phyloP scores from a whole-genome alignment of 2,797 vertebrate genomes.

The Discoglossus pictus region DNA sequence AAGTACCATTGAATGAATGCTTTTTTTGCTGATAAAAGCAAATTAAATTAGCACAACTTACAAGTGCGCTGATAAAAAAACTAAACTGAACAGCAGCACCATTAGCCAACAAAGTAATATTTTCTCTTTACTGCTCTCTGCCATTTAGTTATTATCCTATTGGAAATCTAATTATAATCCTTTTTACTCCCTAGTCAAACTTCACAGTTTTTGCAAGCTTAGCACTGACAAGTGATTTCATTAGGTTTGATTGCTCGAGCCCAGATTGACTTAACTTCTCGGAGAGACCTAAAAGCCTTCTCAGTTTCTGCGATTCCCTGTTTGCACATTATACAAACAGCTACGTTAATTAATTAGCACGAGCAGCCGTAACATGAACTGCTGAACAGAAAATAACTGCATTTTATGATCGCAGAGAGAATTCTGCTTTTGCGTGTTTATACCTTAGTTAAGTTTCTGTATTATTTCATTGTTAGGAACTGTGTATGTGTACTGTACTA shows the following conservation, averaged over 20 bases:
- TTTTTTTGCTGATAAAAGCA: constrained; percentile 76
- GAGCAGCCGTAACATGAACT: constrained; percentile 84
- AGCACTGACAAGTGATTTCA: constrained; percentile 93
- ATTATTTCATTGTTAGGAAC: constrained; percentile 64
- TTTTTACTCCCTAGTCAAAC: constrained; percentile 88
- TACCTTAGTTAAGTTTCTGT: constrained; percentile 75
- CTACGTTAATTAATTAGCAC: constrained; percentile 92
- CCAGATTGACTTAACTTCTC: constrained; percentile 82
- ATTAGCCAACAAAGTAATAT: constrained; percentile 81
- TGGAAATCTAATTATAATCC: constrained; percentile 91
- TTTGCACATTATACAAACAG: constrained; percentile 84
- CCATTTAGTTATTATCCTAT: constrained; percentile 87
- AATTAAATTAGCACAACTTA: constrained; percentile 74
- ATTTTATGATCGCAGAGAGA: constrained; percentile 80
- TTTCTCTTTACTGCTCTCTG: constrained; percentile 79
- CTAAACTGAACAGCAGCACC: constrained; percentile 71
- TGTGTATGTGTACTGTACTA: no score
- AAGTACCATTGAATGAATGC: constrained; percentile 63
- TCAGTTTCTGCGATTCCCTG: constrained; percentile 80
- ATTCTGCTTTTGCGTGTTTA: constrained; percentile 72
- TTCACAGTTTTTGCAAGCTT: constrained; percentile 90
- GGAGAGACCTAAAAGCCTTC: constrained; percentile 79
- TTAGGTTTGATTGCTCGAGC: constrained; percentile 88
- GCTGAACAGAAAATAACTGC: constrained; percentile 88
- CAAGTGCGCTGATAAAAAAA: constrained; percentile 68